Conservation (phyloP, 2,888 invertebrate genomes). For the Drosophila lutescens region DNA sequence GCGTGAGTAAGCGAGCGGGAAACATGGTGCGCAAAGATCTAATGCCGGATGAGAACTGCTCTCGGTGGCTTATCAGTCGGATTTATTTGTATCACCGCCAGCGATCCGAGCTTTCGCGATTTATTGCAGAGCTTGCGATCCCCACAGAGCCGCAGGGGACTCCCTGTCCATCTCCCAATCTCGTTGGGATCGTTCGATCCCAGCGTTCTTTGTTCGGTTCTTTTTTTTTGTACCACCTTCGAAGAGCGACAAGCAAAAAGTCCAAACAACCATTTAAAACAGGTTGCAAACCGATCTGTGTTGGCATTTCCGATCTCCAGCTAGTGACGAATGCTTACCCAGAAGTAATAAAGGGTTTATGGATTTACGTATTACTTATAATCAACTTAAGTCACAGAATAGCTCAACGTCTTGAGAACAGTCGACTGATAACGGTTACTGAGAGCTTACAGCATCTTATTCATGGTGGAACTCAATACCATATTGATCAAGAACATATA, state of each 20-base stretch:
- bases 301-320: slow-evolving; percentile 18
- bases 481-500: too few relatives aligned
- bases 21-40: slow-evolving; percentile 16
- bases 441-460: neutral
- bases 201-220: slow-evolving; percentile 17
- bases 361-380: neutral
- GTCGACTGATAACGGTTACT: neutral
- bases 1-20: neutral
- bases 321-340: slow-evolving; percentile 14
- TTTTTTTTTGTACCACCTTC: slow-evolving; percentile 1
- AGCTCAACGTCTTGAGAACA: neutral
- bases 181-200: neutral
- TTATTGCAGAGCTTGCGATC: slow-evolving; percentile 15
- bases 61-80: slow-evolving; percentile 13
- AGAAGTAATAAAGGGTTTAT: slow-evolving; percentile 2
- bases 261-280: slow-evolving; percentile 17
- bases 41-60: slow-evolving; percentile 19
- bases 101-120: slow-evolving; percentile 7
- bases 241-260: neutral
- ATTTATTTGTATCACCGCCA: slow-evolving; percentile 21
- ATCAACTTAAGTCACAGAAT: neutral
- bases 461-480: too few relatives aligned
- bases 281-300: slow-evolving; percentile 11
- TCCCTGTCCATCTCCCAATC: slow-evolving; percentile 1
- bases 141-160: slow-evolving; percentile 4